Percentiles rank a stretch among this genome's conserved stretches.
These are phyloP conservation scores for Drosophila paracracens DNA, from an alignment of 2,888 invertebrate genomes.

Conservation along the genomic window DNA sequence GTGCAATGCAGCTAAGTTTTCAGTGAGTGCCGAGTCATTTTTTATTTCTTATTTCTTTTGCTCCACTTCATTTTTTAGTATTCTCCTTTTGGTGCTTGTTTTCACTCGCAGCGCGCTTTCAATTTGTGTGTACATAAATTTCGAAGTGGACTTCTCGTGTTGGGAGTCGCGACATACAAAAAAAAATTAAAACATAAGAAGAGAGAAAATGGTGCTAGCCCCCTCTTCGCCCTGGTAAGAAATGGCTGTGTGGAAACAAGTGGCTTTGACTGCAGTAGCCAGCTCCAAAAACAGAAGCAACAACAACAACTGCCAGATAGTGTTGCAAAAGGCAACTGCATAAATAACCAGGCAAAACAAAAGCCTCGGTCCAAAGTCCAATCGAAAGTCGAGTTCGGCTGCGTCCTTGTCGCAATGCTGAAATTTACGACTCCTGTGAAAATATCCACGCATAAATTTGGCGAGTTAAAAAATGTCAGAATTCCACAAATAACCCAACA, in stretches of 20 bases:
- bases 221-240: slow-evolving; percentile 20
- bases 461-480: slow-evolving; percentile 43
- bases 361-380: slow-evolving; percentile 44
- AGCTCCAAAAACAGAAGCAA: slow-evolving; percentile 15
- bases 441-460: slow-evolving; percentile 48
- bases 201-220: slow-evolving; percentile 41
- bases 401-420: slow-evolving; percentile 37
- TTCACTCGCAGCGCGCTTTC: slow-evolving; percentile 58
- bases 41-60: slow-evolving; percentile 16
- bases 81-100: slow-evolving; percentile 29
- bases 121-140: slow-evolving; percentile 80
- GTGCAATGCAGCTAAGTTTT: slow-evolving; percentile 62
- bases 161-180: slow-evolving; percentile 54
- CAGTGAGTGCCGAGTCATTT: slow-evolving; percentile 18
- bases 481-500: slow-evolving; percentile 40
- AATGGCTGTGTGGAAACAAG: slow-evolving; percentile 63
- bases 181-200: slow-evolving; percentile 2
- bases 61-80: slow-evolving; percentile 15
- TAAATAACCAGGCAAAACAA: slow-evolving; percentile 66
- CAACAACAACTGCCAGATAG: slow-evolving; percentile 47
- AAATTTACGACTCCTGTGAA: slow-evolving; percentile 56
- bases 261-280: slow-evolving; percentile 48
- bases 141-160: slow-evolving; percentile 79
- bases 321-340: slow-evolving; percentile 61
- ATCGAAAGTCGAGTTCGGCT: slow-evolving; percentile 58